Percentiles rank a stretch among this genome's conserved stretches.
Evolutionary conservation across 2,797 vertebrate genomes (phyloP).

Genomic region (Botia kubotai): DNA sequence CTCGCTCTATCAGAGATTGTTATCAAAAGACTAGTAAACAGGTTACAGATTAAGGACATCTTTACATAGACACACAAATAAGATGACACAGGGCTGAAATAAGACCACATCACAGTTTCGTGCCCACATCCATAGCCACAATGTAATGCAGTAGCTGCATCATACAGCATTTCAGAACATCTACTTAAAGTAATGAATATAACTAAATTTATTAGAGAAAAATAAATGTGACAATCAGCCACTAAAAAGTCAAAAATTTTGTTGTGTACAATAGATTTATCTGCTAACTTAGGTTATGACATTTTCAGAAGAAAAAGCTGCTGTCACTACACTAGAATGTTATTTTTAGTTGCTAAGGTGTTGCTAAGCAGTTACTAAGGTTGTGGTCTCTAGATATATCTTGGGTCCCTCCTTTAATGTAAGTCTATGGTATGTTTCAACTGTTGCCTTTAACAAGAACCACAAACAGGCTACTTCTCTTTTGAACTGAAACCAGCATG

Average conservation of each 20-base stretch:
- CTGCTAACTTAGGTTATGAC: background rate
- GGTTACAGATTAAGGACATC: constrained; percentile 11
- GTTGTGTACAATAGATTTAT: background rate
- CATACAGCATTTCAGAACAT: too few species aligned
- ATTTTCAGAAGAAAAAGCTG: background rate
- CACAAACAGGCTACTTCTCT: background rate
- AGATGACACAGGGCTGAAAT: background rate
- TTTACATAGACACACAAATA: constrained; percentile 7
- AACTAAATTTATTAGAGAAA: too few species aligned
- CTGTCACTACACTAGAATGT: background rate
- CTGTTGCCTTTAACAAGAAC: background rate
- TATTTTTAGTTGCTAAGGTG: background rate
- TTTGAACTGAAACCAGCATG: background rate
- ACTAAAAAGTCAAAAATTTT: background rate
- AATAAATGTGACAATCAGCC: background rate
- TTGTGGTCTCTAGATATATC: background rate
- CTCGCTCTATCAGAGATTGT: background rate
- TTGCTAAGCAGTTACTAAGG: background rate
- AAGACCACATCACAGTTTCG: constrained; percentile 1
- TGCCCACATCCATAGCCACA: too few species aligned
- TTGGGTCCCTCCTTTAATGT: background rate
- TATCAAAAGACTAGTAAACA: constrained; percentile 8
- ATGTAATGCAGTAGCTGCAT: background rate
- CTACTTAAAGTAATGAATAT: too few species aligned
- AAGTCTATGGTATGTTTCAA: background rate